Base-by-base conservation (phyloP, 1,140 invertebrate genomes). In the Planococcus citri region DNA sequence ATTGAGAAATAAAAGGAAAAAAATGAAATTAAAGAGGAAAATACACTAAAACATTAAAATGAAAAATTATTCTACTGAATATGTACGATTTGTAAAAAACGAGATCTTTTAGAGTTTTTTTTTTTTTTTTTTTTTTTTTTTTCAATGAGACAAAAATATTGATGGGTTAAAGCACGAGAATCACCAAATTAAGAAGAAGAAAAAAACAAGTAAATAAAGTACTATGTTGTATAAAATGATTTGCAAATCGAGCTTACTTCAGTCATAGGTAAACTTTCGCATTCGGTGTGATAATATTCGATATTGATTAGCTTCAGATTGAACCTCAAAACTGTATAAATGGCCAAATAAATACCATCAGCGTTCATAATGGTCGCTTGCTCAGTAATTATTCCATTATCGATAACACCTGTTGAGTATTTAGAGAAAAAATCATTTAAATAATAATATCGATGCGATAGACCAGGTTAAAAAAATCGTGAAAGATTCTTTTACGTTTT, bases 291-390 rank as follows among this genome's bases (percentile, higher is more conserved):
- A 76, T 95, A 94, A 77, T 90, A 92, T 69, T 88, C 86, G 51
- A 82, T 82, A 72, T 85, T 82, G 58, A 89, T 86, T 3, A 95
- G 81, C 76, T 90, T 91, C 17, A 95, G 78, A 77, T 91, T 94
- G 0, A 97, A 79, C 37, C 91, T 78, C 21, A 97, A 79, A 1
- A 90, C 87, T 1, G 90, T 86, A 76, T 94, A 94, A 0, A 90
- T 92, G 0, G 93, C 90, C 68, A 95, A 80, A 78, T 97, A 97
- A 67, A 97, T 90, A 67, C 93, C 93, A 81, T 97, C 94, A 22
- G 93, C 92, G 79, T 97, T 97, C 80, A 95, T 89, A 60, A 95
- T 93, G 24, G 89, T 91, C 1, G 86, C 79, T 64, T 82, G 58
- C 80, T 72, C 33, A 27, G 41, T 69, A 80, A 71, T 84, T 37